A percentile compares a stretch with the other conserved stretches of the same genome.
Conservation (phyloP, 2,888 invertebrate genomes). For the Drosophila aldrichi region DNA sequence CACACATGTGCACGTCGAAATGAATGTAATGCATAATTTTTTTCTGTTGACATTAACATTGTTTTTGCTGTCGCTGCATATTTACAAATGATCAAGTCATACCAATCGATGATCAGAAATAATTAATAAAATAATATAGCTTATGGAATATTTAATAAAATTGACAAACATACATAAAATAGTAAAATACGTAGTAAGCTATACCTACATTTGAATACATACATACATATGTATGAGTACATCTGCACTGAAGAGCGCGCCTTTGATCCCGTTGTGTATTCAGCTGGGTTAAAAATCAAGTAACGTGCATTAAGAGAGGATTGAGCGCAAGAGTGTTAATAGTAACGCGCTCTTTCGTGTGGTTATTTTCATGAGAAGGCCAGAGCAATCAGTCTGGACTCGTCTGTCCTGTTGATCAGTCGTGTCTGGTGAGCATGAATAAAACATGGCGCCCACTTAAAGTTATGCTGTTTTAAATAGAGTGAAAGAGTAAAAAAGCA, state of each 20-base stretch:
- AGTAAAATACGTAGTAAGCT: background rate
- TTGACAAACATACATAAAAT: background rate
- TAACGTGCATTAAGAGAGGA: background rate
- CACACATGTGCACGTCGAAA: background rate
- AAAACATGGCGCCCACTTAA: background rate
- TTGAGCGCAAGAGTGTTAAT: background rate
- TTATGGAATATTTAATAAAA: background rate
- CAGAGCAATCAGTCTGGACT: conserved; percentile 1
- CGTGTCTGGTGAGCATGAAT: background rate
- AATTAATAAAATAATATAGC: background rate
- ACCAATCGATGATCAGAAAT: background rate
- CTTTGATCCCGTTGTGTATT: conserved; percentile 1
- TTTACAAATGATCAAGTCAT: background rate
- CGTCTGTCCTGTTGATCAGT: conserved; percentile 2
- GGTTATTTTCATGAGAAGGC: background rate
- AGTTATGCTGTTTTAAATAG: background rate
- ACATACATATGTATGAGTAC: background rate
- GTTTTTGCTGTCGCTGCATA: background rate
- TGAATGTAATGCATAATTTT: background rate
- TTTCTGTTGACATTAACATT: background rate
- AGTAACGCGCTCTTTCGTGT: background rate
- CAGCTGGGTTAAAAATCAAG: background rate
- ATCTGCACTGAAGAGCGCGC: background rate
- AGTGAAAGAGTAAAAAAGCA: background rate
- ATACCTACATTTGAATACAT: background rate